phyloP scores from a whole-genome alignment of 2,113 vertebrate species.

The Ailuropoda melanoleuca region DNA sequence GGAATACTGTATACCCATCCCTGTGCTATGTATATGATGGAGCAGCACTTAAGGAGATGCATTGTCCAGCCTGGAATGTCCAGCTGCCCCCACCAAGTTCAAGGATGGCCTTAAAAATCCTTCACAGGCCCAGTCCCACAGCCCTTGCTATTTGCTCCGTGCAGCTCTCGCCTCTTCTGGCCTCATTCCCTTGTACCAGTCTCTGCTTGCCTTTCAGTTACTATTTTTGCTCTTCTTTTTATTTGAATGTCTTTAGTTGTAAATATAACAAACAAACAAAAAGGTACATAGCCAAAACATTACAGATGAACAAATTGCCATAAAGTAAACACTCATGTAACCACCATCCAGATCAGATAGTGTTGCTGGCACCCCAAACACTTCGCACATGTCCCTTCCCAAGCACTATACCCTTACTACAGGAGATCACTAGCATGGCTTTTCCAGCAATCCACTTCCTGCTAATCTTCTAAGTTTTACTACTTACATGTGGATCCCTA shows the following conservation, averaged over 20 bases:
- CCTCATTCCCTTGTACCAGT: background rate
- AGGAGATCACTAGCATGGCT: constrained; percentile 16
- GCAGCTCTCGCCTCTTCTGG: background rate
- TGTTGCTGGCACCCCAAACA: background rate
- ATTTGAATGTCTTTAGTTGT: constrained; percentile 3
- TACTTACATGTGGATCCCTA: background rate
- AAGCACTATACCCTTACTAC: background rate
- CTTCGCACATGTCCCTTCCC: background rate
- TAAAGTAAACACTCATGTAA: background rate
- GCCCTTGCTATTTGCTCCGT: background rate
- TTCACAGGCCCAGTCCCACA: background rate
- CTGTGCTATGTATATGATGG: background rate
- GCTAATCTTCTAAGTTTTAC: constrained; percentile 19
- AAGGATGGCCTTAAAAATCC: background rate
- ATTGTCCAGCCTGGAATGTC: background rate
- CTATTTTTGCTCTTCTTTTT: constrained; percentile 7
- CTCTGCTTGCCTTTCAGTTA: background rate
- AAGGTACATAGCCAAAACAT: background rate
- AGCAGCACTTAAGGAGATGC: background rate
- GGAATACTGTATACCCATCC: background rate
- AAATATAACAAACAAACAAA: constrained; percentile 18
- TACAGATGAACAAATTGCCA: background rate
- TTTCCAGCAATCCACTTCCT: constrained; percentile 1
- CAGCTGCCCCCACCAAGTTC: background rate
- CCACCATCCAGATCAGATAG: background rate